These are phyloP conservation scores for Metaphire vulgaris DNA, from an alignment of 1,140 invertebrate species.

Conservation along the genomic window DNA sequence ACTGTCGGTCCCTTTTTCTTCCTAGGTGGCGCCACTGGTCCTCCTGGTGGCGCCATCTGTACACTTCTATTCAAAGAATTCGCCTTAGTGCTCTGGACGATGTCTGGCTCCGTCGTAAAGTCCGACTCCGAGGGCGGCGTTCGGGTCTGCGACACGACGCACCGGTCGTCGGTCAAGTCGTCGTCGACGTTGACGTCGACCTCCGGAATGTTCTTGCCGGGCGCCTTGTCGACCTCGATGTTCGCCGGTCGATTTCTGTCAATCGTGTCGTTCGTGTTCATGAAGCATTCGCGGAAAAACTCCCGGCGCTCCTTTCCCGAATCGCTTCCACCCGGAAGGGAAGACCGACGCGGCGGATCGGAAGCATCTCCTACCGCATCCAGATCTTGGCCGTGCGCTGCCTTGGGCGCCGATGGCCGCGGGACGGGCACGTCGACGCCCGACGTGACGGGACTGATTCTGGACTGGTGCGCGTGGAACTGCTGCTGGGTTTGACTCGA, in stretches of 20 bases:
- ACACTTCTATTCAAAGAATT: constrained; percentile 35
- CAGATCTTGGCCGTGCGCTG: too few species aligned
- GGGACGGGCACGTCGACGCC: too few species aligned
- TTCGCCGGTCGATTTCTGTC: not conserved
- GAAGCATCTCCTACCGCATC: too few species aligned
- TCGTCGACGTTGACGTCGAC: not conserved
- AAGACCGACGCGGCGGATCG: too few species aligned
- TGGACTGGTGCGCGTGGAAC: too few species aligned
- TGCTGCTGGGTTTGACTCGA: not conserved
- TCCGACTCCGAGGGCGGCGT: too few species aligned
- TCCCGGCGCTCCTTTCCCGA: too few species aligned
- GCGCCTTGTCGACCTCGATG: not conserved
- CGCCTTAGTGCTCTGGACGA: constrained; percentile 84
- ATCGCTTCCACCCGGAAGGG: too few species aligned
- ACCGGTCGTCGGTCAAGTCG: too few species aligned
- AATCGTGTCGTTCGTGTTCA: not conserved
- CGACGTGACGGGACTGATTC: too few species aligned
- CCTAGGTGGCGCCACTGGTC: constrained; percentile 71
- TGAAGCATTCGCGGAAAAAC: not conserved
- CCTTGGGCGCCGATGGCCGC: too few species aligned
- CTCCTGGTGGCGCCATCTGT: constrained; percentile 40
- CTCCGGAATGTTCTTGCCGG: not conserved
- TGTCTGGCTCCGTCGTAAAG: constrained; percentile 73
- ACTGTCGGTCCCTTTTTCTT: constrained; percentile 64
- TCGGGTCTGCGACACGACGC: too few species aligned